A percentile compares a stretch with the other conserved stretches of the same genome.
Conservation (phyloP, 1,140 invertebrate species). For the Drosophila kanapiae region DNA sequence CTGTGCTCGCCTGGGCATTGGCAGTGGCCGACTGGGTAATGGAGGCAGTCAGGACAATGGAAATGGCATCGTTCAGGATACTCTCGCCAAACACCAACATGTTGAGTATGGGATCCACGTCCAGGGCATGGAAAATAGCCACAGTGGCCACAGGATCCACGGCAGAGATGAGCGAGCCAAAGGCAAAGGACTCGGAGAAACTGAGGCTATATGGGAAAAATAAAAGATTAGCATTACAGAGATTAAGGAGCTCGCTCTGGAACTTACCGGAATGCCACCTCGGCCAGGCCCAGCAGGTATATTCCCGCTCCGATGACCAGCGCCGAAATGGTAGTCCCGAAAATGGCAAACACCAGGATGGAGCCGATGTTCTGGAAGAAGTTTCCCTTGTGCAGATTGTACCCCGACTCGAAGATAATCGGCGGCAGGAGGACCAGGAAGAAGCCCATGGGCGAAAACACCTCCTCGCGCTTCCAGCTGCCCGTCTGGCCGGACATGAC, state of each 20-base stretch:
- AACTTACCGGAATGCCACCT: slow-evolving; percentile 92
- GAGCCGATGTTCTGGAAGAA: slow-evolving; percentile 99
- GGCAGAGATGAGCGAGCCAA: slow-evolving; percentile 98
- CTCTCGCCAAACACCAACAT: slow-evolving; percentile 99
- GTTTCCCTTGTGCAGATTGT: slow-evolving; percentile 99
- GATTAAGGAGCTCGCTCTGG: neutral
- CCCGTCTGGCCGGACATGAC: slow-evolving; percentile 95
- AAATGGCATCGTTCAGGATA: slow-evolving; percentile 99
- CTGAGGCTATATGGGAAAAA: slow-evolving; percentile 48
- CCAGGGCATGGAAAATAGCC: slow-evolving; percentile 98
- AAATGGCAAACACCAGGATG: slow-evolving; percentile 97
- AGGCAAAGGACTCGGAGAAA: slow-evolving; percentile 99
- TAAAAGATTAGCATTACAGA: neutral
- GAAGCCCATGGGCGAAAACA: slow-evolving; percentile 98
- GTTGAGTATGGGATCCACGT: slow-evolving; percentile 97
- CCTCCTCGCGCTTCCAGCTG: slow-evolving; percentile 98
- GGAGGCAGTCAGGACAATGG: slow-evolving; percentile 98
- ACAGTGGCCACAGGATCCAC: slow-evolving; percentile 99
- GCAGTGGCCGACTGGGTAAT: slow-evolving; percentile 87
- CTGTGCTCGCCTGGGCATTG: slow-evolving; percentile 86
- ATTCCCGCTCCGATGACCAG: slow-evolving; percentile 96
- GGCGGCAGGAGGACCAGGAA: slow-evolving; percentile 98
- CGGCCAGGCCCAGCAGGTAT: slow-evolving; percentile 95
- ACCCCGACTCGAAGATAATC: slow-evolving; percentile 99
- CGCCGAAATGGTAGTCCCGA: slow-evolving; percentile 98